Conservation (phyloP, 1,140 invertebrate genomes). For the Danaus plexippus region DNA sequence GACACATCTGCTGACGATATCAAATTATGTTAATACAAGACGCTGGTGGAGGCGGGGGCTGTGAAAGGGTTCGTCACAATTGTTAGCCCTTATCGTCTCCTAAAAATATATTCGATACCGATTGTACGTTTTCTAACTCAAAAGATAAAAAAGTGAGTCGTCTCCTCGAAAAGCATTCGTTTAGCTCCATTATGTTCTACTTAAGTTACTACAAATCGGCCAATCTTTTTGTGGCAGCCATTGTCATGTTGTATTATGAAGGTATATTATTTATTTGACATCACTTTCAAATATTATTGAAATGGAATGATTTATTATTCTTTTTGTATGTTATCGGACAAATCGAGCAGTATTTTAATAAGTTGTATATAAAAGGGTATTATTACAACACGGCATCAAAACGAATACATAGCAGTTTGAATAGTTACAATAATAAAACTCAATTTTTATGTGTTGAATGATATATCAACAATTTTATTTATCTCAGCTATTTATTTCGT, state of each 20-base stretch:
- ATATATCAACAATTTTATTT: too few relatives aligned
- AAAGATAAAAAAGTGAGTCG: slow-evolving; percentile 44
- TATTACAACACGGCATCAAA: too few relatives aligned
- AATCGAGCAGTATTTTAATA: slow-evolving; percentile 7
- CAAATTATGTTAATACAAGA: slow-evolving; percentile 47
- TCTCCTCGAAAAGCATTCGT: slow-evolving; percentile 40
- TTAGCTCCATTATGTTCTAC: slow-evolving; percentile 39
- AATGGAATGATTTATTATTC: slow-evolving; percentile 53
- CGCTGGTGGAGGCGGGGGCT: slow-evolving; percentile 29
- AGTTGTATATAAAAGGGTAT: too few relatives aligned
- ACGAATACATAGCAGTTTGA: too few relatives aligned
- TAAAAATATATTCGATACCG: slow-evolving; percentile 31
- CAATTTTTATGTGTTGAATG: too few relatives aligned
- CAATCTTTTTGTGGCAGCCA: slow-evolving; percentile 52
- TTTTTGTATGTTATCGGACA: slow-evolving; percentile 22
- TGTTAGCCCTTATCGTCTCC: slow-evolving; percentile 40
- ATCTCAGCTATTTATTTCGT: too few relatives aligned
- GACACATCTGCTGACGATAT: slow-evolving; percentile 49
- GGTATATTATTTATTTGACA: slow-evolving; percentile 56
- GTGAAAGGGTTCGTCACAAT: slow-evolving; percentile 36
- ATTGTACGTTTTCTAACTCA: slow-evolving; percentile 41
- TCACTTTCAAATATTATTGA: slow-evolving; percentile 34
- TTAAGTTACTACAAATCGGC: slow-evolving; percentile 60
- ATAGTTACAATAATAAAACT: too few relatives aligned
- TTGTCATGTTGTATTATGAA: slow-evolving; percentile 40